Base-by-base conservation (phyloP, 2,888 invertebrate species). In the Drosophila monieri region DNA sequence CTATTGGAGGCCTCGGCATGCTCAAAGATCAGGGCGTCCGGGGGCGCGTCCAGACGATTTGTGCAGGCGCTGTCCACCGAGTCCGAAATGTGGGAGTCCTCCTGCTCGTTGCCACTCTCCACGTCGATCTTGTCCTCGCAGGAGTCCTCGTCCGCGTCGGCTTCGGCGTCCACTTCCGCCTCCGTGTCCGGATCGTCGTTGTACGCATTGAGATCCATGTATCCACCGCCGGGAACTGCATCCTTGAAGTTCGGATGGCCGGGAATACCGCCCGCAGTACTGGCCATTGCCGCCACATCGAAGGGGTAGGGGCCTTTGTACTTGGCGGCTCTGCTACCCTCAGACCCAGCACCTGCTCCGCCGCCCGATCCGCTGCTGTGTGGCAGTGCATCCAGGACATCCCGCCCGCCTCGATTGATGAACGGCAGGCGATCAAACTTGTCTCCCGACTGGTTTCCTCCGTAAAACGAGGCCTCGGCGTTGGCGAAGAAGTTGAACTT, bases 61-160 rank as follows among this genome's bases (percentile, higher is more conserved):
- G 89, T 85, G 69, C 90, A 90, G 9, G 89, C 80, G 43, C 90
- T 90, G 46, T 91, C 91, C 25, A 90, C 88, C 1, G 91, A 91
- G 59, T 91, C 91, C 1, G 91, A 90, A 76, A 90, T 90, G 47
- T 90, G 91, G 14, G 91, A 91, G 32, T 91, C 91, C 49, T 91
- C 91, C 60, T 90, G 89, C 49, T 91, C 91, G 21, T 90, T 89
- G 55, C 90, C 90, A 49, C 91, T 91, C 66, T 92, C 92, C 15
- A 92, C 92, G 58, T 92, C 92, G 53, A 92, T 92, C 75, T 90
- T 90, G 27, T 64, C 69, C 73, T 92, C 92, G 75, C 90, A 90
- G 12, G 91, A 91, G 14, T 89, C 74, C 27, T 91, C 91, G 39
- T 90, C 90, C 4, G 78, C 73, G 14, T 72, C 68, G 9, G 30